phyloP scores from a whole-genome alignment of 2,797 vertebrate species.

The Lepilemur septentrionalis region DNA sequence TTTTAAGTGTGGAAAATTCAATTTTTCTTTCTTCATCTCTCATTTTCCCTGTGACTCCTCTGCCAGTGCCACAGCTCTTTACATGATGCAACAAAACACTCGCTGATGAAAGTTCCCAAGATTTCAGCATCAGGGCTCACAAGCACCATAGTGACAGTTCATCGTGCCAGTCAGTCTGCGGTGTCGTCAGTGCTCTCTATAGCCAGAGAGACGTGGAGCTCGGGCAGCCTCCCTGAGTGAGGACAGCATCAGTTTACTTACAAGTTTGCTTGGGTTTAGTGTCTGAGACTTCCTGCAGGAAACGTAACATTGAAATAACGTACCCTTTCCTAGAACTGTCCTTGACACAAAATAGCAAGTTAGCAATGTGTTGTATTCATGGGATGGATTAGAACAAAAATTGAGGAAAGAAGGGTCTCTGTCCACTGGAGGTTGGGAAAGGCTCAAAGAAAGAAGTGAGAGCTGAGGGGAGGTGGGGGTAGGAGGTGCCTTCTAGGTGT shows the following conservation, averaged over 20 bases:
- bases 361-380: background rate
- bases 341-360: background rate
- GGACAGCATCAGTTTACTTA: background rate
- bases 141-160: background rate
- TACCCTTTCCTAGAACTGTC: background rate
- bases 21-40: background rate
- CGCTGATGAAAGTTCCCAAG: background rate
- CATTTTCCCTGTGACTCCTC: background rate
- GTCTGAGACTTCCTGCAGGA: background rate
- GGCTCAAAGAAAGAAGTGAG: background rate
- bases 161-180: background rate
- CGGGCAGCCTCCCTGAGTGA: background rate
- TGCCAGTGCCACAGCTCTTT: background rate
- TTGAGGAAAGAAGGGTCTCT: background rate
- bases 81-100: background rate
- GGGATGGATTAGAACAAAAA: background rate
- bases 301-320: background rate
- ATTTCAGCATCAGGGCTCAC: background rate
- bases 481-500: background rate
- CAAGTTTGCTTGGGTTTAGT: background rate
- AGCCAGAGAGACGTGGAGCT: background rate
- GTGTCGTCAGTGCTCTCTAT: background rate
- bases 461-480: background rate
- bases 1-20: background rate
- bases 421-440: background rate